A percentile compares a stretch with the other conserved stretches of the same genome.
Evolutionary conservation across 2,888 invertebrate species (phyloP).

Genomic region (Nephrotoma flavescens): DNA sequence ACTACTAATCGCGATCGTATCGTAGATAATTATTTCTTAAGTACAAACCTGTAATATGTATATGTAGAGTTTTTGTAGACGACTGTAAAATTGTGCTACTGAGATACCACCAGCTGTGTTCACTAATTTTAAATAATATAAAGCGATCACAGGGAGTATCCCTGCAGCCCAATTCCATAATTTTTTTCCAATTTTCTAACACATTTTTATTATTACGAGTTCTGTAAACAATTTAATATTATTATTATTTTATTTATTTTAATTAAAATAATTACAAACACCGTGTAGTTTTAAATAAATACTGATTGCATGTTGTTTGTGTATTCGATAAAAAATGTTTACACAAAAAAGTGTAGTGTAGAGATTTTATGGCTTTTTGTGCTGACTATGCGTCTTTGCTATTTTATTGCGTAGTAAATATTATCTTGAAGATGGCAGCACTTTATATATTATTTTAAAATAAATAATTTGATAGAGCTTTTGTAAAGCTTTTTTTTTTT

Average conservation of each 20-base stretch:
- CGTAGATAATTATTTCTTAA: not conserved
- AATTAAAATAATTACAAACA: not conserved
- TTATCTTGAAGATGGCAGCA: not conserved
- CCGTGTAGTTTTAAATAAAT: not conserved
- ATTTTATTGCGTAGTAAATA: not conserved
- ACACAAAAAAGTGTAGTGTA: not conserved
- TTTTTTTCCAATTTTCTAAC: slow-evolving; percentile 11
- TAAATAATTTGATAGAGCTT: not conserved
- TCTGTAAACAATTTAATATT: not conserved
- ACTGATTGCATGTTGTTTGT: not conserved
- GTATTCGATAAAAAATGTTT: not conserved
- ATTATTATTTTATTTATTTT: not conserved
- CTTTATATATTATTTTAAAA: not conserved
- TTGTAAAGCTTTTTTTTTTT: too few species aligned
- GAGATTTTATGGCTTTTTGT: not conserved
- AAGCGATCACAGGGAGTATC: slow-evolving; percentile 97
- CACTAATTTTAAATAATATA: slow-evolving; percentile 51
- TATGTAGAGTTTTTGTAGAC: not conserved
- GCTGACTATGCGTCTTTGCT: not conserved
- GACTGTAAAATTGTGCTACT: slow-evolving; percentile 39
- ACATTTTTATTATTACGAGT: not conserved
- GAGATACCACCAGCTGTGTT: slow-evolving; percentile 99
- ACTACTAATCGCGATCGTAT: not conserved
- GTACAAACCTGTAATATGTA: not conserved
- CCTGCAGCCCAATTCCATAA: slow-evolving; percentile 48